phyloP scores from a whole-genome alignment of 2,113 vertebrate genomes.

The Talpa occidentalis region DNA sequence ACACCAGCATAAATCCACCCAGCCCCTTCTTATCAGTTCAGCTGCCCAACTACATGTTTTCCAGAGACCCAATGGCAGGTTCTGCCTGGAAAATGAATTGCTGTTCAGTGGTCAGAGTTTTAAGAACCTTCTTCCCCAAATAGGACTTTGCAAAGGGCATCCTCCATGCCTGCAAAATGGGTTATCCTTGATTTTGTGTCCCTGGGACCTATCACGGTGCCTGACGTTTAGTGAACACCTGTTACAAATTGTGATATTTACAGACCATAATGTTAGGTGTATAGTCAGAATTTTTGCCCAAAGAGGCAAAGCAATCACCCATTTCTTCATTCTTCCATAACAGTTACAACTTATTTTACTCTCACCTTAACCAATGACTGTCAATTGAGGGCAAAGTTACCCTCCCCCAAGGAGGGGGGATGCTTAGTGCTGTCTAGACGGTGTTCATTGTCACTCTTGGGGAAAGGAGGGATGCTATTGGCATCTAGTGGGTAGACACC shows the following conservation, averaged over 20 bases:
- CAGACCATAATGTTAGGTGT: background rate
- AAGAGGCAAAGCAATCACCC: background rate
- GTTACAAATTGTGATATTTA: background rate
- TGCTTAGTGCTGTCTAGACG: background rate
- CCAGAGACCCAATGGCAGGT: background rate
- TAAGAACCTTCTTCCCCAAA: background rate
- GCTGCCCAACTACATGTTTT: background rate
- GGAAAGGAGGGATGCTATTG: rapidly evolving
- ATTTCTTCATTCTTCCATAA: constrained; percentile 25
- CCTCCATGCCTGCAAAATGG: background rate
- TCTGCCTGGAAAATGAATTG: background rate
- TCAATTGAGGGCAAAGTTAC: background rate
- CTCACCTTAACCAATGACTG: background rate
- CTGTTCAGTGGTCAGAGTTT: background rate
- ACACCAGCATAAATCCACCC: background rate
- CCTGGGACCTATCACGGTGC: background rate
- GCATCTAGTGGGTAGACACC: background rate
- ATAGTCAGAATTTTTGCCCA: constrained; percentile 8
- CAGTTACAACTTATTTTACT: background rate
- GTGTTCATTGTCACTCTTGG: background rate
- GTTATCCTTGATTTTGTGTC: background rate
- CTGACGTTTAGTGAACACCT: background rate
- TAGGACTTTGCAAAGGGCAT: background rate
- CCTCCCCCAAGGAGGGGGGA: background rate
- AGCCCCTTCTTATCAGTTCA: background rate